A percentile compares a stretch with the other conserved stretches of the same genome.
phyloP scores from a whole-genome alignment of 2,113 vertebrate species.

The Phylloscopus whistleri region DNA sequence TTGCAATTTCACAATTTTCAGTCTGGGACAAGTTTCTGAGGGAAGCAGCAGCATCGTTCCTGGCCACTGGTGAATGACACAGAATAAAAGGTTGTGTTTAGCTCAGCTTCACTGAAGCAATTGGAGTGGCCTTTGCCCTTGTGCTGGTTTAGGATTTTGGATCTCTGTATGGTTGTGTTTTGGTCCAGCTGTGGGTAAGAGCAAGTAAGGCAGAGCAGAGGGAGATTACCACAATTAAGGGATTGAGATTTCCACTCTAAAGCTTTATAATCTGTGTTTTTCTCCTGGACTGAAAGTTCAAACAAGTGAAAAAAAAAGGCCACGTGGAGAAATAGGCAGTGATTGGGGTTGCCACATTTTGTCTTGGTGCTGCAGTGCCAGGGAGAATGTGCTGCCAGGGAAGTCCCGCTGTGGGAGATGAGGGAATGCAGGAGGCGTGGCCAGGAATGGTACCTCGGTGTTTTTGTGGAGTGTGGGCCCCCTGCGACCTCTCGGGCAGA shows the following conservation, averaged over 20 bases:
- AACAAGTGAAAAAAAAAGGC: background rate
- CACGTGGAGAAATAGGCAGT: background rate
- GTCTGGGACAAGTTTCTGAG: background rate
- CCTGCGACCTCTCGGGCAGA: background rate
- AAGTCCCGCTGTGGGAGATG: background rate
- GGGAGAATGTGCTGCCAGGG: background rate
- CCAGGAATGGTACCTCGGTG: too few species aligned
- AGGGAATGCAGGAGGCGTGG: background rate
- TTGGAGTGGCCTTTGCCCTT: background rate
- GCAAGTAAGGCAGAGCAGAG: background rate
- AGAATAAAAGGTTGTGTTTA: background rate
- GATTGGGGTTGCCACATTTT: background rate
- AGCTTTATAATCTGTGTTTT: background rate
- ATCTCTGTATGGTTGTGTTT: background rate
- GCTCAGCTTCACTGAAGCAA: background rate
- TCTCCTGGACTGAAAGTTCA: background rate
- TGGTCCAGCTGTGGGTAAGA: background rate
- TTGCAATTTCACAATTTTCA: conserved; percentile 7
- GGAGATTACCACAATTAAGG: background rate
- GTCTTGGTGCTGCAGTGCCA: background rate
- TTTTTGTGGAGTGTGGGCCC: background rate
- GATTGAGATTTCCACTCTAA: background rate
- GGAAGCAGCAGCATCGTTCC: background rate
- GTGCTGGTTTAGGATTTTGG: background rate
- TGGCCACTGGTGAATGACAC: background rate